These are phyloP conservation scores for Drepana falcataria DNA, from an alignment of 2,888 invertebrate genomes.

Conservation along the genomic window DNA sequence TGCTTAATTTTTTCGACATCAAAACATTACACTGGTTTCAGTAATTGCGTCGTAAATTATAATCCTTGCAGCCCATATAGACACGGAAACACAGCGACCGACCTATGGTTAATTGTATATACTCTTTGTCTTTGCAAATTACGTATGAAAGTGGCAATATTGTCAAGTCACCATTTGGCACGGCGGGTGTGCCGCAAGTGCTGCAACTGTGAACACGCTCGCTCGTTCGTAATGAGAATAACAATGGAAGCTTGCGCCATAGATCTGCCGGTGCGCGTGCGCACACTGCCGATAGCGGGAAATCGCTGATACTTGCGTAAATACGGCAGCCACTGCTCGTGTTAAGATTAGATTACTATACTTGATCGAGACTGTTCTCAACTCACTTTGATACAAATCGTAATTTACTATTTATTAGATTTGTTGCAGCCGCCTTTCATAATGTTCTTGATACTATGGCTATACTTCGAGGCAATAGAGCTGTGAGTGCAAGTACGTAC, in stretches of 20 bases:
- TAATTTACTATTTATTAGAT: conserved; percentile 25
- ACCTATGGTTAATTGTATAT: conserved; percentile 15
- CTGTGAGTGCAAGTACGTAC: background rate
- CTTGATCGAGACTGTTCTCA: conserved; percentile 27
- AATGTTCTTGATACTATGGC: conserved; percentile 6
- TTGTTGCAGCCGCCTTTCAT: conserved; percentile 9
- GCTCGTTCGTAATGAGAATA: conserved; percentile 61
- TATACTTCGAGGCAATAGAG: background rate
- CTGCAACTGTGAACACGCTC: conserved; percentile 50
- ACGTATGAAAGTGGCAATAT: conserved; percentile 34
- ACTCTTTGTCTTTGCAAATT: conserved; percentile 17
- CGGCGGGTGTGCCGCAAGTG: conserved; percentile 48
- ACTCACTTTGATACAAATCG: conserved; percentile 23
- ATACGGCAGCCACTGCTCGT: conserved; percentile 49
- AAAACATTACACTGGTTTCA: too few relatives aligned
- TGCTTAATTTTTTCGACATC: too few relatives aligned
- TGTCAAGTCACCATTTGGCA: conserved; percentile 45
- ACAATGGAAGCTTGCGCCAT: conserved; percentile 69
- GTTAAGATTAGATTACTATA: conserved; percentile 35
- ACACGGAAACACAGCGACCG: conserved; percentile 11
- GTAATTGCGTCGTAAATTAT: conserved; percentile 3
- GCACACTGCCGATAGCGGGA: conserved; percentile 57
- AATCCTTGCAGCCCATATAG: conserved; percentile 11
- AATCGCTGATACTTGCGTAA: conserved; percentile 71
- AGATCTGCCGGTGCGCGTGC: conserved; percentile 58